Evolutionary conservation across 2,888 invertebrate genomes (phyloP), one percentile per base, ranked within the genome.

Genomic region (Cetonia aurata): DNA sequence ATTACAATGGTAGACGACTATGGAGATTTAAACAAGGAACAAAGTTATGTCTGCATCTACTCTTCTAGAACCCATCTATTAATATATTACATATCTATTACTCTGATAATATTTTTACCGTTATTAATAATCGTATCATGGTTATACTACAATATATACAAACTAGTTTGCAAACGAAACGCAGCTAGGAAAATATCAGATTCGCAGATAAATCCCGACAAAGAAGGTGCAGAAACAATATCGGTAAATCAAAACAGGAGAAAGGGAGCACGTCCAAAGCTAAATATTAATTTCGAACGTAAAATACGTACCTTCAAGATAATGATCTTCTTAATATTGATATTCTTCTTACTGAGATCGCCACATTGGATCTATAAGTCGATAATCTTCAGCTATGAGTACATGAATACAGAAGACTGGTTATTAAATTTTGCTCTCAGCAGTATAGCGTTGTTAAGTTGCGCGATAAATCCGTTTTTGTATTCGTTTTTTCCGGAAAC

Each of bases 401-500:
- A 70, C 8, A 69, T 65, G 6, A 70, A 65, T 1, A 75, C 66
- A 15, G 13, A 57, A 0, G 70, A 75, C 75, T 88, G 87, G 87
- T 80, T 86, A 48, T 72, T 88, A 9, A 85, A 86, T 74, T 87
- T 86, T 69, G 73, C 80, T n/a, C 85, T 89, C 3, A 86, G 87
- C 9, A 78, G 86, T 3, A 76, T 90, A n/a, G 86, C 87, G 4
- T 78, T 89, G 46, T 69, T 86, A 3, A 89, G 87, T 75, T 87
- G 88, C 53, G 86, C 86, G 0, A 71, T 89, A 25, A 89, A 90
- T 83, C 90, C 90, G 0, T 84, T 89, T 59, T 80, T 90, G 33
- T 90, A 90, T 75, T 87, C 89, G 1, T 89, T 89, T 75, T 80
- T 89, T 6, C 86, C 87, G 42, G 87, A 88, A 76, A 86, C 88